phyloP scores from a whole-genome alignment of 2,113 vertebrate genomes.

The Vulpes vulpes region DNA sequence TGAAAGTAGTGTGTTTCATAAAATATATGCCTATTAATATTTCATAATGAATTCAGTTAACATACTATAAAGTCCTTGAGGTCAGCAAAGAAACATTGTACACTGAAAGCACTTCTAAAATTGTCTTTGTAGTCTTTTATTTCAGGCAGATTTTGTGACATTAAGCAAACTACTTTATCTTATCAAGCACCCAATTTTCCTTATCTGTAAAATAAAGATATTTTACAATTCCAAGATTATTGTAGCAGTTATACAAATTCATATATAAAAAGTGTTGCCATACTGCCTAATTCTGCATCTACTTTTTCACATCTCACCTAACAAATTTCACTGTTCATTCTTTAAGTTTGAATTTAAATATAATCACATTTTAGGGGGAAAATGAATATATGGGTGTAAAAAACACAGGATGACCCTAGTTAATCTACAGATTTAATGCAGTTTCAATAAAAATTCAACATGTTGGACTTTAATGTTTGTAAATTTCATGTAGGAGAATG shows the following conservation, averaged over 20 bases:
- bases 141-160: background rate
- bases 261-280: background rate
- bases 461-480: background rate
- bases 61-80: background rate
- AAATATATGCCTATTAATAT: background rate
- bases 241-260: background rate
- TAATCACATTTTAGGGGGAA: background rate
- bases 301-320: background rate
- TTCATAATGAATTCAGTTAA: constrained; percentile 1
- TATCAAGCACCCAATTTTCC: background rate
- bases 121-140: background rate
- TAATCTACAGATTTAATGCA: background rate
- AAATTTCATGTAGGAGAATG: background rate
- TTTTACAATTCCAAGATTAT: background rate
- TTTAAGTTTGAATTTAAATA: background rate
- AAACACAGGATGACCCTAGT: background rate
- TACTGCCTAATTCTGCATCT: too few relatives aligned
- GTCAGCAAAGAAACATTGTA: background rate
- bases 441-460: background rate
- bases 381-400: background rate
- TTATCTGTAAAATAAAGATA: background rate
- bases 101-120: background rate
- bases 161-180: background rate
- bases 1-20: background rate
- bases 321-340: background rate